Base-by-base conservation (phyloP, 2,888 invertebrate species). In the Ichneumoninae sp. region DNA sequence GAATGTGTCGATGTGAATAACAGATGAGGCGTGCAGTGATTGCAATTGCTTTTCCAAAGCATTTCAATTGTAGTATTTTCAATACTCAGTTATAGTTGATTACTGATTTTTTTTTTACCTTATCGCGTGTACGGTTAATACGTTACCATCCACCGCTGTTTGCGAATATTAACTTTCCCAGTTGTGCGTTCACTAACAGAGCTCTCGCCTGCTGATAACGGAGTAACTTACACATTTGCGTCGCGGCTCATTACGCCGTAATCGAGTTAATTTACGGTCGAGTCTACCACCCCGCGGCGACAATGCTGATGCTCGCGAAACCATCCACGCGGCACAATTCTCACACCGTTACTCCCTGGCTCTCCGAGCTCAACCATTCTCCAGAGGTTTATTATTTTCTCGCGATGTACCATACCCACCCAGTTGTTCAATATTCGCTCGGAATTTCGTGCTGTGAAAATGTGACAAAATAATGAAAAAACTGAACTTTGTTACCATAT, bases 231-330 rank as follows among this genome's bases (percentile, higher is more conserved):
- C 75, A 74, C 80, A 81, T 82, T 85, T 74, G 69, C 76, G 82
- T 84, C 66, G 81, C 85, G 77, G 83, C 83, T 86, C 85, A 83
- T 86, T 85, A 85, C 76, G 77, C 82, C 72, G 80, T 85, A 86
- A 86, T 80, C 70, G 78, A 69, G 78, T 83, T 85, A 85, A 86
- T 86, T 83, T 82, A 85, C 80, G 75, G 50, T 50, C 50, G 75
- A 75, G 65, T 50, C 62, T 13, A 65, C 22, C 50, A 7, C n/a
- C 50, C 22, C 13, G 3, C 22, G 19, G 30, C 50, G 50, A 50
- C 1, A 33, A 19, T 22, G 50, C 47, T 50, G 75, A 65, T 75
- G 75, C 36, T 44, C 36, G 33, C 65, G 47, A 52, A 75, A 62
- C 65, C 65, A 52, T 75, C 62, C 16, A 8, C 47, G 10, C 33